phyloP scores from a whole-genome alignment of 2,888 invertebrate genomes.

The Caenorhabditis becei region DNA sequence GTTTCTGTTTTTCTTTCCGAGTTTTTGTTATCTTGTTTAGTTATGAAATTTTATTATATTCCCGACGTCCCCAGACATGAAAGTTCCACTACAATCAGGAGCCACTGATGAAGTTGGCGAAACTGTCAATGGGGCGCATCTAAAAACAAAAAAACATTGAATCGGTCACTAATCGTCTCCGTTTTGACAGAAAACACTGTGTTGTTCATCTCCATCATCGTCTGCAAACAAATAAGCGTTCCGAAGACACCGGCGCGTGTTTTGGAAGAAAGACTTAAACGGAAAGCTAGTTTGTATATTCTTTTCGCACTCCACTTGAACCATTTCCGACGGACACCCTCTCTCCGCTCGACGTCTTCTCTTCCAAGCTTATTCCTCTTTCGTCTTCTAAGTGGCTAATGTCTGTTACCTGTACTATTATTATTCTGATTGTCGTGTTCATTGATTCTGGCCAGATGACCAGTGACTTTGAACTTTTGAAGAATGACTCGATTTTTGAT shows the following conservation, averaged over 20 bases:
- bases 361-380: neutral
- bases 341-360: slow-evolving; percentile 8
- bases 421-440: neutral
- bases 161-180: slow-evolving; percentile 40
- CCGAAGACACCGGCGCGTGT: slow-evolving; percentile 37
- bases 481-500: slow-evolving; percentile 55
- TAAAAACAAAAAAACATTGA: neutral
- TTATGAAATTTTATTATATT: neutral
- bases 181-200: slow-evolving; percentile 8
- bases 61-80: neutral
- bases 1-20: neutral
- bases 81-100: neutral
- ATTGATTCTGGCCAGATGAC: slow-evolving; percentile 1
- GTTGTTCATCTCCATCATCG: slow-evolving; percentile 2
- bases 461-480: slow-evolving; percentile 44
- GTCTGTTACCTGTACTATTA: neutral
- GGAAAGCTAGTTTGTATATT: slow-evolving; percentile 34
- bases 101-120: too few species aligned
- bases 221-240: slow-evolving; percentile 42
- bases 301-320: slow-evolving; percentile 12
- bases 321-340: slow-evolving; percentile 2
- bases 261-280: slow-evolving; percentile 10
- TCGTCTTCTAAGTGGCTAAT: neutral
- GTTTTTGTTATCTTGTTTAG: slow-evolving; percentile 3
- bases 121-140: too few species aligned